These are phyloP conservation scores for Ophion ellenae DNA, from an alignment of 2,888 invertebrate genomes.

Conservation along the genomic window DNA sequence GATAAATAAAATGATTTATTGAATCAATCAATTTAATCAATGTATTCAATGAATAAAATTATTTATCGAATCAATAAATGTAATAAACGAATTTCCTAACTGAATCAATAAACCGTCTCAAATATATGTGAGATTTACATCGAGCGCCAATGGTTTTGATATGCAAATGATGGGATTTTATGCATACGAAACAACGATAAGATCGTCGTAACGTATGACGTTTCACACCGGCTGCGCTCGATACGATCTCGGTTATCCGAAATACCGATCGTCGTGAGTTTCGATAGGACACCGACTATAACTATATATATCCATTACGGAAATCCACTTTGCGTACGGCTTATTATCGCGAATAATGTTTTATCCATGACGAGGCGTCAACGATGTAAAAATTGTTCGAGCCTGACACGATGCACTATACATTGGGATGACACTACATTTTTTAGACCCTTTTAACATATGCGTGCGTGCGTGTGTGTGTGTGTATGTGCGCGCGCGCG, in stretches of 20 bases:
- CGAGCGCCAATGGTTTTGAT: constrained; percentile 18
- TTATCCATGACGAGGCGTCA: constrained; percentile 40
- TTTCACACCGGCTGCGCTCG: constrained; percentile 76
- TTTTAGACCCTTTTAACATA: neutral
- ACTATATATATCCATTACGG: constrained; percentile 77
- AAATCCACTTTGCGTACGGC: constrained; percentile 79
- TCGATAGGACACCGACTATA: constrained; percentile 65
- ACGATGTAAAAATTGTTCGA: constrained; percentile 73
- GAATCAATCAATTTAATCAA: too few species aligned
- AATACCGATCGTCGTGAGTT: constrained; percentile 67
- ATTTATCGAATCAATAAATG: too few species aligned
- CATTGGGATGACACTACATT: constrained; percentile 1
- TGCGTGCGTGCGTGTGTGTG: too few species aligned
- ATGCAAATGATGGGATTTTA: constrained; percentile 33
- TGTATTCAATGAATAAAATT: too few species aligned
- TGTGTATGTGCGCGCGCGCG: too few species aligned
- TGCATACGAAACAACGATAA: neutral
- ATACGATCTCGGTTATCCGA: constrained; percentile 67
- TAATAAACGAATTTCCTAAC: too few species aligned
- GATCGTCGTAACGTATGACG: constrained; percentile 70
- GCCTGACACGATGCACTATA: constrained; percentile 1
- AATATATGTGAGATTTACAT: too few species aligned
- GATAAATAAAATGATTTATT: too few species aligned
- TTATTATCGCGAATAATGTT: constrained; percentile 73
- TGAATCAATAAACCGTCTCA: too few species aligned